These are phyloP conservation scores for Harpalus rubripes DNA, from an alignment of 2,888 invertebrate species.

Conservation along the genomic window DNA sequence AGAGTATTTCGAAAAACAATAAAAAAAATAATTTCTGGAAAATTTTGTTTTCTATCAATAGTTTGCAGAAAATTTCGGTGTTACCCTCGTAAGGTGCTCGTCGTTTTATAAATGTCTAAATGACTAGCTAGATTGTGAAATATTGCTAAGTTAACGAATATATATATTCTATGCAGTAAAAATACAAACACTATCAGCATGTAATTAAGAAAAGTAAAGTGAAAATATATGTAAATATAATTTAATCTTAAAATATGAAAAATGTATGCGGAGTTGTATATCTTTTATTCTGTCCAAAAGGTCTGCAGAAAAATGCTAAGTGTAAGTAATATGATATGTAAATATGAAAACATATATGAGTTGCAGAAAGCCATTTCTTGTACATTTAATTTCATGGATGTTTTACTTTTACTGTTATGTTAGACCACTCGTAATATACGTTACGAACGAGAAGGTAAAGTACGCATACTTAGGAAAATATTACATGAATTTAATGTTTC, in stretches of 20 bases:
- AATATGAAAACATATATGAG: not conserved
- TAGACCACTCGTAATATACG: not conserved
- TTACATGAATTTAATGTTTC: too few relatives aligned
- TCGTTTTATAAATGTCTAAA: too few relatives aligned
- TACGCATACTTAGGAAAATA: too few relatives aligned
- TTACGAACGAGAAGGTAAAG: not conserved
- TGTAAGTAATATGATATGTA: not conserved
- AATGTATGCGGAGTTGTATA: not conserved
- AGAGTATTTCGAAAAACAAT: too few relatives aligned
- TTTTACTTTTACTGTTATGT: not conserved
- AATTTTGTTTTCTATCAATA: too few relatives aligned
- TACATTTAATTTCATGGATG: not conserved
- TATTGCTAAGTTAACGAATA: too few relatives aligned
- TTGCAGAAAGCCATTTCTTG: slow-evolving; percentile 5
- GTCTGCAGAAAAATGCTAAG: not conserved
- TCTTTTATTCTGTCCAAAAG: not conserved
- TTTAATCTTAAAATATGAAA: not conserved
- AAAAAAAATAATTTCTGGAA: too few relatives aligned
- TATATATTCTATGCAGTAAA: too few relatives aligned
- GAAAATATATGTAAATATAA: not conserved
- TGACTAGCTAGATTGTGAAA: too few relatives aligned
- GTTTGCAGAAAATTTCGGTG: too few relatives aligned
- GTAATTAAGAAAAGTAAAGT: not conserved
- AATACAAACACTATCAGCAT: too few relatives aligned
- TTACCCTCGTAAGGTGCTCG: too few relatives aligned